phyloP scores from a whole-genome alignment of 2,888 invertebrate genomes.

The Pardosa pseudoannulata region DNA sequence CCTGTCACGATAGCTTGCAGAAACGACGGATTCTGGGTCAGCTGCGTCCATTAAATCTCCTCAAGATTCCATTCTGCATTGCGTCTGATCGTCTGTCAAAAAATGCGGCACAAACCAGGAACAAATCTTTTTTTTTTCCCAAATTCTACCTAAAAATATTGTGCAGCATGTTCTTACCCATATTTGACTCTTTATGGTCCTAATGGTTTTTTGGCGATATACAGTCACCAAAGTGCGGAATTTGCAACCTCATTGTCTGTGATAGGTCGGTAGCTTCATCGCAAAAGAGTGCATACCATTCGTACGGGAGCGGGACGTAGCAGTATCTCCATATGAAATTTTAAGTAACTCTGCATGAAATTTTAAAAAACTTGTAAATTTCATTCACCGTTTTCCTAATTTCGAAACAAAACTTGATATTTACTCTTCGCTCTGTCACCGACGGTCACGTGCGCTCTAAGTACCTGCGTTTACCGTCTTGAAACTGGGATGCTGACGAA shows the following conservation, averaged over 20 bases:
- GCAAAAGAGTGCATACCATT: background rate
- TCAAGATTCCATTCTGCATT: too few relatives aligned
- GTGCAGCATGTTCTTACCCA: background rate
- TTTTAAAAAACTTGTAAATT: background rate
- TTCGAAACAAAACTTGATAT: background rate
- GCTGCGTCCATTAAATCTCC: too few relatives aligned
- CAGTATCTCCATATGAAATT: background rate
- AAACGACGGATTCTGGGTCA: too few relatives aligned
- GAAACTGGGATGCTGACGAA: background rate
- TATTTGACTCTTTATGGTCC: background rate
- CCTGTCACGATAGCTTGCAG: too few relatives aligned
- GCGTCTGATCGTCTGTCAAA: too few relatives aligned
- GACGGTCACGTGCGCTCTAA: conserved; percentile 8
- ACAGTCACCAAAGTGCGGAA: background rate
- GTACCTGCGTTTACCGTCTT: conserved; percentile 9
- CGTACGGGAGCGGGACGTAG: background rate
- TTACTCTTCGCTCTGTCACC: conserved; percentile 4
- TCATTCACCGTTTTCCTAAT: background rate
- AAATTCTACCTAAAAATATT: too few relatives aligned
- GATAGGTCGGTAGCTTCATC: too few relatives aligned
- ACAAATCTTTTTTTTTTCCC: too few relatives aligned
- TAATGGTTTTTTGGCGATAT: background rate
- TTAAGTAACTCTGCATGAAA: too few relatives aligned
- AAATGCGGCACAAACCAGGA: too few relatives aligned
- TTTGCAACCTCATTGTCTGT: background rate